Conservation (phyloP, 2,888 invertebrate species). For the Agrotis exclamationis region DNA sequence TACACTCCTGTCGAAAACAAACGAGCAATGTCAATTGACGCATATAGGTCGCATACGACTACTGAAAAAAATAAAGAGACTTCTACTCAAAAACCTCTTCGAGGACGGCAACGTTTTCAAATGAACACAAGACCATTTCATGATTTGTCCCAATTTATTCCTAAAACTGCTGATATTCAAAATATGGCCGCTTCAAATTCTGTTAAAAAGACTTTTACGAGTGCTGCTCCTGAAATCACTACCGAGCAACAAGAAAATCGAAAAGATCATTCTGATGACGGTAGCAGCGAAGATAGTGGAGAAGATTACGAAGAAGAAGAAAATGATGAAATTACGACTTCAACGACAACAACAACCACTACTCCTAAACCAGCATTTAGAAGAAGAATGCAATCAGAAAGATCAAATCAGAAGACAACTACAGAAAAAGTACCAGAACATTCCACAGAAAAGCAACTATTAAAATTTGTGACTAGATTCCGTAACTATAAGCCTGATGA, state of each 20-base stretch:
- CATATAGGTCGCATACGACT: constrained; percentile 74
- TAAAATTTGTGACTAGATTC: constrained; percentile 82
- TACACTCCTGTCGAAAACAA: constrained; percentile 82
- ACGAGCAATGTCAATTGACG: constrained; percentile 78
- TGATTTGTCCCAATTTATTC: constrained; percentile 73
- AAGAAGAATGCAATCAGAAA: constrained; percentile 65
- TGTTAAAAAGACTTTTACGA: constrained; percentile 66
- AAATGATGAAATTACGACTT: constrained; percentile 55
- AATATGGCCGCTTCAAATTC: constrained; percentile 76
- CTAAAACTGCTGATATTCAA: constrained; percentile 69
- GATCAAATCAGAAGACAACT: constrained; percentile 55
- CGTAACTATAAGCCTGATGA: constrained; percentile 70
- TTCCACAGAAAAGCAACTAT: constrained; percentile 69
- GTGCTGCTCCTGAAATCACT: constrained; percentile 53
- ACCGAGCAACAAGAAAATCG: constrained; percentile 9
- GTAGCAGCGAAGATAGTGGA: constrained; percentile 68
- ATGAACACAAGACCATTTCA: constrained; percentile 67
- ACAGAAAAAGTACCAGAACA: constrained; percentile 67
- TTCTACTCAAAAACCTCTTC: constrained; percentile 30
- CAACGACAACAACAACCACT: constrained; percentile 75
- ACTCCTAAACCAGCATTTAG: constrained; percentile 73
- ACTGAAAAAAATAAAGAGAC: constrained; percentile 56
- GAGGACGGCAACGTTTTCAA: constrained; percentile 58
- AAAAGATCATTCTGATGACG: constrained; percentile 60
- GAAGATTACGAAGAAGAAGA: constrained; percentile 75